Percentiles rank a stretch among this genome's conserved stretches.
Evolutionary conservation across 2,888 invertebrate species (phyloP).

Genomic region (Zelleria hepariella): DNA sequence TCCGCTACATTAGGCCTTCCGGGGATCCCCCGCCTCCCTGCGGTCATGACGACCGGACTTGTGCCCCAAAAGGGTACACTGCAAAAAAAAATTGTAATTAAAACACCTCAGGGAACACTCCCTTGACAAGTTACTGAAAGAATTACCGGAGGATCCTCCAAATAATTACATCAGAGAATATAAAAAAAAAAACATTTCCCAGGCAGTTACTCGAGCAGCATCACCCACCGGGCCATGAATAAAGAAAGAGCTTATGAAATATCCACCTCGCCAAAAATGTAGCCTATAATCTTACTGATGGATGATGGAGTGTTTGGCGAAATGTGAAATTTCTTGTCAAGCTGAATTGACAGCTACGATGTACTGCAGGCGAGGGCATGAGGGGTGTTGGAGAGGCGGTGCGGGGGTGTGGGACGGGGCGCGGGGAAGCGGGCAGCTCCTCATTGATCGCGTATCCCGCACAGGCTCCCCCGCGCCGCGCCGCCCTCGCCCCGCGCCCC

Average conservation of each 20-base stretch:
- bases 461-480: constrained; percentile 37
- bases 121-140: not conserved
- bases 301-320: constrained; percentile 3
- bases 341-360: constrained; percentile 15
- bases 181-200: not conserved
- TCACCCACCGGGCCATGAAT: not conserved
- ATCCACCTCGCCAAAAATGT: not conserved
- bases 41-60: not conserved
- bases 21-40: not conserved
- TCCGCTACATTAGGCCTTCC: constrained; percentile 24
- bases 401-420: constrained; percentile 24
- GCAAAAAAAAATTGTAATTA: not conserved
- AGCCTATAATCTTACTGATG: not conserved
- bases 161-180: not conserved
- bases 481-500: constrained; percentile 22
- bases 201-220: not conserved
- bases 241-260: not conserved
- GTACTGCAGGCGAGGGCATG: constrained; percentile 11
- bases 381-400: constrained; percentile 17
- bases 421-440: constrained; percentile 31
- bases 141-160: not conserved
- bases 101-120: not conserved
- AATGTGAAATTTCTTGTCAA: constrained; percentile 14
- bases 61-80: not conserved
- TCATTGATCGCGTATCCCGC: constrained; percentile 62